A percentile compares a stretch with the other conserved stretches of the same genome.
Conservation (phyloP, 2,113 vertebrate genomes). For the Pygoscelis adeliae region DNA sequence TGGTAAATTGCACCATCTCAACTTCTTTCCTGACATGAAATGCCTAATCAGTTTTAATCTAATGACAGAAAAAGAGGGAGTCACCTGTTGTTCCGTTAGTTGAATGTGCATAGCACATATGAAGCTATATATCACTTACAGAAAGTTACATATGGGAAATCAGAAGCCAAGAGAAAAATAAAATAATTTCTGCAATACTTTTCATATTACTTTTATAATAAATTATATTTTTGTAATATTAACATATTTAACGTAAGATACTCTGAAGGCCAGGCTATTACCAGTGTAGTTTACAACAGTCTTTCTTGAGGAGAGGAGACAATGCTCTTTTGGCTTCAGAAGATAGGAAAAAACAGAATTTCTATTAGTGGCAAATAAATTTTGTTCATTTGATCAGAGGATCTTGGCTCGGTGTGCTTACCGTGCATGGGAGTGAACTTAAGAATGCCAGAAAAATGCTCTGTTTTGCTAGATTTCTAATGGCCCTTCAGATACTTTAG, state of each 20-base stretch:
- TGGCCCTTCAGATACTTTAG: neutral
- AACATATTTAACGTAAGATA: neutral
- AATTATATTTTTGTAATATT: too few species aligned
- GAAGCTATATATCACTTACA: neutral
- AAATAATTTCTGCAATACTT: neutral
- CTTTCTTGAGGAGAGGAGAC: neutral
- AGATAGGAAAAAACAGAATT: neutral
- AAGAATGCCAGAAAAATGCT: neutral
- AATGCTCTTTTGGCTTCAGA: neutral
- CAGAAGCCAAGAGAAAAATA: neutral
- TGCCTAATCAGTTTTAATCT: neutral
- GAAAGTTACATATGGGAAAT: neutral
- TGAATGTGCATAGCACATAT: neutral
- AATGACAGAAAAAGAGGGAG: neutral
- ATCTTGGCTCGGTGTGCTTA: neutral
- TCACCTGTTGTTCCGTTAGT: neutral
- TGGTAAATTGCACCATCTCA: neutral
- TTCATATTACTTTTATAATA: too few species aligned
- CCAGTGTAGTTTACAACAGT: neutral
- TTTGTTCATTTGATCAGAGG: neutral
- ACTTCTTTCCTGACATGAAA: neutral
- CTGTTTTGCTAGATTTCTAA: neutral
- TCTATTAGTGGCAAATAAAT: neutral
- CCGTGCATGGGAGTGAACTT: neutral
- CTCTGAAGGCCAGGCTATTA: neutral